Base-by-base conservation (phyloP, 2,113 vertebrate genomes). In the Patagioenas fasciata region DNA sequence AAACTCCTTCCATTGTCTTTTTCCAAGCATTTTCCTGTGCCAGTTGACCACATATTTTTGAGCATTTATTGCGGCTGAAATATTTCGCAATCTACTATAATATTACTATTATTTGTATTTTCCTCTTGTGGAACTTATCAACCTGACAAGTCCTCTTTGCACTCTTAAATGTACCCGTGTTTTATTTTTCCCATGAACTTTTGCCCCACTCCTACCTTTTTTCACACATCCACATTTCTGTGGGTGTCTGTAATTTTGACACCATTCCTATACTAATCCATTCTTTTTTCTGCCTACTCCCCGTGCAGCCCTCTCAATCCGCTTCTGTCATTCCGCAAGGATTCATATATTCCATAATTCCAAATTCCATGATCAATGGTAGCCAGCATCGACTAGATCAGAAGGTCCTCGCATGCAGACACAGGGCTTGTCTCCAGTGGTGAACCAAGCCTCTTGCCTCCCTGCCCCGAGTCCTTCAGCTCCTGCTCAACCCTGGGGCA, bases 201-300 rank as follows among this genome's bases (percentile, higher is more conserved):
- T 38, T 57, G 5, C 6, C 8, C 6, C 0, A 0, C 51, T 36
- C 8, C 7, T 24, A 65, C 29, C 12, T 51, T 57, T 75, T 56
- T 58, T 48, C 64, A 53, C 24, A 61, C 6, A 34, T 32, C 2
- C 24, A 7, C 6, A 8, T 10, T 83, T 74, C 71, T 14, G 24
- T 44, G 28, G 3, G 3, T 28, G 28, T 34, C 69, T 60, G 29
- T 28, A 57, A 25, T 32, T 84, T 31, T 36, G 20, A 26, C 47
- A 44, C 10, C 0, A 0, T 44, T 53, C 28, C 64, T 38, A 25
- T 13, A 38, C 8, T 10, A 65, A 61, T 6, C 5, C 47, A 50
- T 44, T 47, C 38, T 5, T 83, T 64, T 60, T 69, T 36, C 26
- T 91, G 16, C 15, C 17, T 15, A 26, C 29, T 80, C 13, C 24